Conservation (phyloP, 2,113 vertebrate species). For the Cynopterus brachyotis region DNA sequence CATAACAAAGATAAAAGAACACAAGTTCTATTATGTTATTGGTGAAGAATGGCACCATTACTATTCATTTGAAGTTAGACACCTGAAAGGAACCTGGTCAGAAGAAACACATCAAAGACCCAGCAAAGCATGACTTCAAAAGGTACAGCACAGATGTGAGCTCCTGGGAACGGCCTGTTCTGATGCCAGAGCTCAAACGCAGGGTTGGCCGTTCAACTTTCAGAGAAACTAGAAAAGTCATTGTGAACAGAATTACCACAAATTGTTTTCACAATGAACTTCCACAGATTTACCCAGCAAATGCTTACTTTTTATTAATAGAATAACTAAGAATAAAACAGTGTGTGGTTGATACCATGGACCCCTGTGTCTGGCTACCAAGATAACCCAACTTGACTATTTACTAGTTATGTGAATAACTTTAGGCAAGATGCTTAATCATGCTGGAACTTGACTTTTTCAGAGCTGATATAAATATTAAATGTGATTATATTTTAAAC, state of each 20-base stretch:
- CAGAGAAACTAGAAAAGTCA: neutral
- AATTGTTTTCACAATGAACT: neutral
- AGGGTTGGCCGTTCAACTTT: neutral
- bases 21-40: neutral
- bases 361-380: neutral
- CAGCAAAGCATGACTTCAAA: conserved; percentile 62
- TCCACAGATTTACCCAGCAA: neutral
- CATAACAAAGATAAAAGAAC: conserved; percentile 36
- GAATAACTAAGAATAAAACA: neutral
- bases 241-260: neutral
- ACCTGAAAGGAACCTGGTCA: conserved; percentile 66
- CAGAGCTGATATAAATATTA: neutral
- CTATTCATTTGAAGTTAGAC: conserved; percentile 61
- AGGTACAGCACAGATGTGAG: conserved; percentile 19
- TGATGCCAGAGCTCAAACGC: neutral
- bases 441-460: neutral
- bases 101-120: conserved; percentile 66
- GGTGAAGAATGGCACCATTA: conserved; percentile 51
- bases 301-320: neutral
- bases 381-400: neutral
- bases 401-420: neutral
- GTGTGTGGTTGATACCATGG: neutral
- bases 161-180: conserved; percentile 13
- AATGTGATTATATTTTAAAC: conserved; percentile 3
- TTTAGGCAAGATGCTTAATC: neutral